These are phyloP conservation scores for Sturmia bella DNA, from an alignment of 2,888 invertebrate species.

Conservation along the genomic window DNA sequence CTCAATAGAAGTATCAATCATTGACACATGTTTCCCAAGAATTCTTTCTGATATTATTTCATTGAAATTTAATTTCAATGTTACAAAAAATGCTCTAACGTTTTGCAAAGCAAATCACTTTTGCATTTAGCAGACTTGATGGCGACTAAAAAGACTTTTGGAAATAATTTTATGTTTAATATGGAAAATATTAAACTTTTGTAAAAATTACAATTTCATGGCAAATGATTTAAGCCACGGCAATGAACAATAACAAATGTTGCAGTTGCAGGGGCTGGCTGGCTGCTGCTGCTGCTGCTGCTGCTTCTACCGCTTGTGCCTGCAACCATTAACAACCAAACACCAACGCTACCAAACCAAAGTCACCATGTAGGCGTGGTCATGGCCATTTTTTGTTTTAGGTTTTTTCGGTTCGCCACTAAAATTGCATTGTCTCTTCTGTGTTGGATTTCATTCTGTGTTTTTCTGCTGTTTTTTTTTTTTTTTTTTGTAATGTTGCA, in stretches of 20 bases:
- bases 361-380: conserved; percentile 68
- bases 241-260: conserved; percentile 57
- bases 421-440: conserved; percentile 65
- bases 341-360: conserved; percentile 57
- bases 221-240: conserved; percentile 65
- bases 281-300: not conserved
- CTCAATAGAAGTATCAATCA: conserved; percentile 57
- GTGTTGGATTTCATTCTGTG: conserved; percentile 19
- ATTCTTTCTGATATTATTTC: conserved; percentile 30
- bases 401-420: conserved; percentile 65
- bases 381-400: conserved; percentile 52
- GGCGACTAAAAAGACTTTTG: conserved; percentile 11
- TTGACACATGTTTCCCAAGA: conserved; percentile 48
- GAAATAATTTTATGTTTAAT: conserved; percentile 38
- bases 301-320: not conserved
- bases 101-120: conserved; percentile 16
- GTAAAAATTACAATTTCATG: conserved; percentile 65
- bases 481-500: conserved; percentile 28
- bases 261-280: conserved; percentile 48
- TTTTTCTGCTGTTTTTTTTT: conserved; percentile 18
- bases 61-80: conserved; percentile 55
- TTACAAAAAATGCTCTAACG: not conserved
- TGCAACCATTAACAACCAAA: conserved; percentile 59
- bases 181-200: conserved; percentile 31
- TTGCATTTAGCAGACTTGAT: conserved; percentile 25